These are phyloP conservation scores for Echinops telfairi DNA, from an alignment of 2,113 vertebrate species.

Conservation along the genomic window DNA sequence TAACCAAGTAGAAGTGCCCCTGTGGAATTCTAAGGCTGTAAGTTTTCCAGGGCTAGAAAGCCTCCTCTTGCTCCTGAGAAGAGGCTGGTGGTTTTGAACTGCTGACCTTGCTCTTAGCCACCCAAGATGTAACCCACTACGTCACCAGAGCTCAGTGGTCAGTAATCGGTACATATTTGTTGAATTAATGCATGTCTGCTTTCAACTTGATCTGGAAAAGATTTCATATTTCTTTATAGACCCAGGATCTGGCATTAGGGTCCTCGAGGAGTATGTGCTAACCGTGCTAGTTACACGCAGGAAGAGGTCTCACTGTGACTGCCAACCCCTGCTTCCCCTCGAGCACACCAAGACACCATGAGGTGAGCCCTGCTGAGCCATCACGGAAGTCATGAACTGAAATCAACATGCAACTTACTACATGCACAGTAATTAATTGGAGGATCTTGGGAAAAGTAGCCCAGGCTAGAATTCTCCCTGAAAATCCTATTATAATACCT, in stretches of 20 bases:
- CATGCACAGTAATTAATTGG: not conserved
- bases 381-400: not conserved
- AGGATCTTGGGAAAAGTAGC: not conserved
- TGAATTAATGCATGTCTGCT: not conserved
- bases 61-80: no score
- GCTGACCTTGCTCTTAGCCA: no score
- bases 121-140: no score
- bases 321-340: not conserved
- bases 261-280: not conserved
- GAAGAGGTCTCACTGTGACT: not conserved
- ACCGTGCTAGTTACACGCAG: not conserved
- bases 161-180: not conserved
- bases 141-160: not conserved
- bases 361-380: not conserved
- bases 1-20: no score
- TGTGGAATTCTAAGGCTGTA: no score
- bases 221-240: not conserved
- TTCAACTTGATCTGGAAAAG: not conserved
- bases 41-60: no score
- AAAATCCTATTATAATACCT: conserved; percentile 5
- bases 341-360: not conserved
- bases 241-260: not conserved
- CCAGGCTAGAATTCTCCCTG: conserved; percentile 10
- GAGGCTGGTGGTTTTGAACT: no score
- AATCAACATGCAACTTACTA: not conserved